phyloP scores from a whole-genome alignment of 2,888 invertebrate genomes.

The Uloborus plumipes region DNA sequence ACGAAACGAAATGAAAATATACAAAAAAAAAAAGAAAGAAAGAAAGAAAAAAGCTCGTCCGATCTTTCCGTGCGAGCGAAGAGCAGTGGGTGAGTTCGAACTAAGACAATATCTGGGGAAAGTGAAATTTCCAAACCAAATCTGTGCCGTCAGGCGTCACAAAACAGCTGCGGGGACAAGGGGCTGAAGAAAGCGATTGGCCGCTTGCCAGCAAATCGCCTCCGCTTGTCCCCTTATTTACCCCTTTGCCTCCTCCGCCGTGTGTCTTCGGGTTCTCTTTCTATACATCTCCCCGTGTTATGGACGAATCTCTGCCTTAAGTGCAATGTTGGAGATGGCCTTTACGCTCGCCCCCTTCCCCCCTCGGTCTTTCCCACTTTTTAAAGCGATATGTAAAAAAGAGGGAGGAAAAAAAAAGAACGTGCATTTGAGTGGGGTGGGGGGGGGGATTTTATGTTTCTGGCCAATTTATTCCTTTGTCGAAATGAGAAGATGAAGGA shows the following conservation, averaged over 20 bases:
- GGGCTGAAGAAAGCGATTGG: constrained; percentile 55
- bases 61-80: constrained; percentile 41
- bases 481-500: constrained; percentile 42
- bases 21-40: background rate
- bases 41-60: constrained; percentile 10
- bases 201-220: constrained; percentile 58
- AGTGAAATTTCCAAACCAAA: constrained; percentile 64
- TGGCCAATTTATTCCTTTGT: constrained; percentile 48
- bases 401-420: constrained; percentile 3
- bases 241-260: constrained; percentile 5
- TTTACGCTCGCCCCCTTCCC: constrained; percentile 5
- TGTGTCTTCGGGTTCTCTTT: constrained; percentile 18
- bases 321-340: constrained; percentile 45
- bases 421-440: constrained; percentile 28
- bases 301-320: constrained; percentile 44
- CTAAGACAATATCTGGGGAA: constrained; percentile 58
- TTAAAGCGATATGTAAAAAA: too few relatives aligned
- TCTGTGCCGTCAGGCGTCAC: constrained; percentile 59
- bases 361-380: background rate
- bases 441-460: constrained; percentile 52
- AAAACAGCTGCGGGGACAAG: constrained; percentile 60
- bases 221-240: constrained; percentile 42
- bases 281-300: constrained; percentile 25
- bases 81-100: constrained; percentile 42
- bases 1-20: too few relatives aligned